Evolutionary conservation across 1,140 invertebrate species (phyloP).

Genomic region (Aplysia californica): DNA sequence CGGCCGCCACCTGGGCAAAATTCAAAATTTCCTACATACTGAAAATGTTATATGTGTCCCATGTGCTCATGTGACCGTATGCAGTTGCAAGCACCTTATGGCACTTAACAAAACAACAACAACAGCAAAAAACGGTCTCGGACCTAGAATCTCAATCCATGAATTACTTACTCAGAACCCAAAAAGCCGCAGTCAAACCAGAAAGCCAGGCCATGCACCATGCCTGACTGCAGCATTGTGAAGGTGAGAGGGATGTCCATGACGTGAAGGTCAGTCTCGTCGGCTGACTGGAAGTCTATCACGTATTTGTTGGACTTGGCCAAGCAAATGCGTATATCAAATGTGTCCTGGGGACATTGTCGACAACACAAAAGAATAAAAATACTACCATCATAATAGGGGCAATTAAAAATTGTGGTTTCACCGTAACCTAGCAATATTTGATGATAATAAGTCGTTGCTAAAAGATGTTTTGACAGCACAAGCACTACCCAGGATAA

Average conservation of each 20-base stretch:
- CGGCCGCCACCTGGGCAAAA: too few relatives aligned
- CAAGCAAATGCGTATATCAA: slow-evolving; percentile 97
- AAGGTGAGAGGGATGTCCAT: slow-evolving; percentile 97
- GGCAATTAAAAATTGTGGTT: too few relatives aligned
- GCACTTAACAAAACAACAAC: too few relatives aligned
- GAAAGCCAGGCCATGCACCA: slow-evolving; percentile 97
- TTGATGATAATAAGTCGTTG: too few relatives aligned
- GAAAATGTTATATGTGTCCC: too few relatives aligned
- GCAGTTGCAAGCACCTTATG: too few relatives aligned
- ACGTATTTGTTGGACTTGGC: slow-evolving; percentile 93
- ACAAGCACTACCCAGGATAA: too few relatives aligned
- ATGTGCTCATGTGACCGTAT: too few relatives aligned
- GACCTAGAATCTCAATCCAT: too few relatives aligned
- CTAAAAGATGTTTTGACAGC: neutral
- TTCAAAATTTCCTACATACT: too few relatives aligned
- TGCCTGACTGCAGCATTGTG: slow-evolving; percentile 90
- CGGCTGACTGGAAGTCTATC: slow-evolving; percentile 94
- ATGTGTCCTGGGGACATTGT: slow-evolving; percentile 80
- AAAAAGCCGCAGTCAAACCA: slow-evolving; percentile 99
- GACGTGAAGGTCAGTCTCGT: slow-evolving; percentile 94
- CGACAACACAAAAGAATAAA: neutral
- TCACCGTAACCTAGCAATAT: too few relatives aligned
- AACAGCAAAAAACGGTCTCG: too few relatives aligned
- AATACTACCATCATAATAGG: neutral
- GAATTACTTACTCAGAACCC: slow-evolving; percentile 81